A percentile compares a stretch with the other conserved stretches of the same genome.
Evolutionary conservation across 2,113 vertebrate species (phyloP).

Genomic region (Corythoichthys haematopterus): DNA sequence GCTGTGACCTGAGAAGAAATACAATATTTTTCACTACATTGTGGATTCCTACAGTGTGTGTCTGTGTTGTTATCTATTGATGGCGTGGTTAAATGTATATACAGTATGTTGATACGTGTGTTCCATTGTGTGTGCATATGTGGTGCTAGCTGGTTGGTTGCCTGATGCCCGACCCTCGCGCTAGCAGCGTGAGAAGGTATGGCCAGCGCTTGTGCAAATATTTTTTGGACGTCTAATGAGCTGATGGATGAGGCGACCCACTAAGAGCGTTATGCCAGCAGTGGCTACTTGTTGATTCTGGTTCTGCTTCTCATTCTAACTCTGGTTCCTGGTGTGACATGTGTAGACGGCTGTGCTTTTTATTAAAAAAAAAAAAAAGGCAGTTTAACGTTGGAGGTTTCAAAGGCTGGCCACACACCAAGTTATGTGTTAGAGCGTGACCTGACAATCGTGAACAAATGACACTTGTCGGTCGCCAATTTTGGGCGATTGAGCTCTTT

Average conservation of each 20-base stretch:
- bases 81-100: neutral
- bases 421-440: neutral
- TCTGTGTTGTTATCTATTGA: neutral
- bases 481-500: neutral
- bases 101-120: neutral
- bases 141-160: neutral
- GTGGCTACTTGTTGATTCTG: constrained; percentile 50
- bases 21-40: no score
- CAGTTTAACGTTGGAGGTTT: neutral
- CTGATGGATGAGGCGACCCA: constrained; percentile 45
- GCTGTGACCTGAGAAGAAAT: no score
- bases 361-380: neutral
- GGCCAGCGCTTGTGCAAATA: constrained; percentile 49
- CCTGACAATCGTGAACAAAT: neutral
- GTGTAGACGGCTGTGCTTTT: neutral
- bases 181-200: constrained; percentile 49
- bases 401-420: neutral
- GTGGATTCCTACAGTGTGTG: neutral
- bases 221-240: constrained; percentile 42
- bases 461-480: no score
- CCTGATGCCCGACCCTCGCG: neutral
- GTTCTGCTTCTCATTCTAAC: neutral
- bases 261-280: constrained; percentile 21
- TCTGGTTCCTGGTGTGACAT: neutral
- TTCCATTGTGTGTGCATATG: neutral